Evolutionary conservation across 2,113 vertebrate genomes (phyloP), one percentile per base, ranked within the genome.

Genomic region (Python bivittatus): DNA sequence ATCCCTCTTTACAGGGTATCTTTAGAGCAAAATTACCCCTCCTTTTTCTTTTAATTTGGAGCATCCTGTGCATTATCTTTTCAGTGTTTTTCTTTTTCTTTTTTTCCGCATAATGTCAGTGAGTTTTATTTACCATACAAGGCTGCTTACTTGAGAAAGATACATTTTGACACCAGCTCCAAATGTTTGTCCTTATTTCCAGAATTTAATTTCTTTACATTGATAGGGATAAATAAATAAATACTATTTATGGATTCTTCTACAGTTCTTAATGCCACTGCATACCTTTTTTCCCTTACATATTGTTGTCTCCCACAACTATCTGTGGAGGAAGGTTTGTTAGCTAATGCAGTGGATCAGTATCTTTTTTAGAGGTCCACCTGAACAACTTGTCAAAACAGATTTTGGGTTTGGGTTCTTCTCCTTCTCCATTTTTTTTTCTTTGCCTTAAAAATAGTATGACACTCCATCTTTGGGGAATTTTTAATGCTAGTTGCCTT

Each of bases 1-100:
- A 95, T 94, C 95, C 96, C 95, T 97, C 96, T 96, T 95, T 96
- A 97, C 97, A 97, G 96, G 96, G 96, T 97, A 96, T 96, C 96
- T 96, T 97, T 95, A 96, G 96, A 96, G 94, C 95, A 95, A 96
- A 94, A 93, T 96, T 95, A 92, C 92, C 0, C 0, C 44, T 44
- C 8, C 17, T 2, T 23, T 56, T 93, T 93, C 60, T 79, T 85
- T 92, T 84, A 94, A 60, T 96, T 95, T 91, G 88, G 91, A 92
- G 86, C 91, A 88, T 92, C 44, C 85, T 92, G 64, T 92, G 89
- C 57, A 96, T 88, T 93, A 92, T 79, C 88, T 48, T 83, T 90
- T 89, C 44, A 57, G 4, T 56, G 0, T 92, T 95, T 94, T 58
- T 1, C 79, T 92, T 95, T 94, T 58, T 1, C 79, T 15, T 92